Percentiles rank a stretch among this genome's conserved stretches.
Evolutionary conservation across 1,140 invertebrate species (phyloP).

Genomic region (Palaemon carinicauda): DNA sequence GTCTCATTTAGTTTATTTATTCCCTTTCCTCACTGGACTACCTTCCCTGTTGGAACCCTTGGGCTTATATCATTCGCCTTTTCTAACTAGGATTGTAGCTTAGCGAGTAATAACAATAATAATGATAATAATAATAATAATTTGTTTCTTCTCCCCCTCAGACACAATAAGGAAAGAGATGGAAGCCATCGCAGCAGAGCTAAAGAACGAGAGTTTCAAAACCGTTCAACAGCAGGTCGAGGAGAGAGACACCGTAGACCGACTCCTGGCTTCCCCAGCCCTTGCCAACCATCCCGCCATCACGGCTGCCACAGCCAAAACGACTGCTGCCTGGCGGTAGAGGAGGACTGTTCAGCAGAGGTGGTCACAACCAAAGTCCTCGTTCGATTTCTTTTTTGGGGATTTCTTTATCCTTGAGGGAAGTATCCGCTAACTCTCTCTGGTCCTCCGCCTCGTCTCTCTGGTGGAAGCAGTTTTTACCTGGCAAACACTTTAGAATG

Average conservation of each 20-base stretch:
- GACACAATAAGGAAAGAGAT: conserved; percentile 51
- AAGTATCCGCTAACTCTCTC: too few species aligned
- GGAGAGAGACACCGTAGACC: conserved; percentile 34
- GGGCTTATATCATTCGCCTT: too few species aligned
- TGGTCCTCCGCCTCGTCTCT: too few species aligned
- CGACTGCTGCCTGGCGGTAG: conserved; percentile 37
- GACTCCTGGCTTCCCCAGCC: conserved; percentile 38
- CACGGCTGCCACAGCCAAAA: conserved; percentile 40
- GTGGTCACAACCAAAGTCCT: background rate
- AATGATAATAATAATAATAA: too few species aligned
- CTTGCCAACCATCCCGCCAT: conserved; percentile 50
- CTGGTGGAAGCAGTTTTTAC: too few species aligned
- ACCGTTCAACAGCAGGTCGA: conserved; percentile 27
- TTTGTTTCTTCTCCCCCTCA: background rate
- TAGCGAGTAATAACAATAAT: too few species aligned
- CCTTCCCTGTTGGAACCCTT: too few species aligned
- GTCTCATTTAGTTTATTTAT: too few species aligned
- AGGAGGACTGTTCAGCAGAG: background rate
- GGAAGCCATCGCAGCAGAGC: conserved; percentile 45
- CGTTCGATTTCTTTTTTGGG: background rate
- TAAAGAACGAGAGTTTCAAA: conserved; percentile 29
- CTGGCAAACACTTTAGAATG: too few species aligned
- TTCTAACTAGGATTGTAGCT: too few species aligned
- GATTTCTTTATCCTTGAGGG: too few species aligned
- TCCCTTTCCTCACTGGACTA: too few species aligned